Conservation (phyloP, 2,797 vertebrate species). For the Danio choprae region DNA sequence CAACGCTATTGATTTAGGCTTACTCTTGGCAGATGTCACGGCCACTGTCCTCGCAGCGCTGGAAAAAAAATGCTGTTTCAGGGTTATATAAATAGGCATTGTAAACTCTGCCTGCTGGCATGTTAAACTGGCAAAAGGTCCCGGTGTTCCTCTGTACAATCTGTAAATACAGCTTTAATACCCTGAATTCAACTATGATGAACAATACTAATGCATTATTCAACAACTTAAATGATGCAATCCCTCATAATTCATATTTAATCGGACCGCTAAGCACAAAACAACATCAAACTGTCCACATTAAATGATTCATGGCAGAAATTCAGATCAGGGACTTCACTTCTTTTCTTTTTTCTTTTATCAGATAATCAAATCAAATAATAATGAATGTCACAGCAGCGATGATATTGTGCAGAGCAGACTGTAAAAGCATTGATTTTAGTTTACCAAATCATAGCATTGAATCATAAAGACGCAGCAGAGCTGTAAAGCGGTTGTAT, state of each 20-base stretch:
- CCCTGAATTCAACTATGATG: neutral
- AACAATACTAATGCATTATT: conserved; percentile 31
- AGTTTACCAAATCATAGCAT: neutral
- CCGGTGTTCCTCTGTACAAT: neutral
- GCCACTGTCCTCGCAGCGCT: conserved; percentile 5
- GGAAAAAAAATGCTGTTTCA: conserved; percentile 18
- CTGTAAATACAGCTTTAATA: neutral
- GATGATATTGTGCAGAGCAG: neutral
- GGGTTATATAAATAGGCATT: conserved; percentile 4
- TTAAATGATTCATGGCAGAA: conserved; percentile 3
- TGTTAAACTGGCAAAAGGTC: conserved; percentile 1
- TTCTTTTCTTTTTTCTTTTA: neutral
- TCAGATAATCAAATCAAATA: neutral
- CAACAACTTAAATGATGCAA: conserved; percentile 65
- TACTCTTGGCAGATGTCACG: conserved; percentile 2
- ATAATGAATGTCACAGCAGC: neutral
- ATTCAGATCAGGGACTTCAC: neutral
- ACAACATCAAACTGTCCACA: conserved; percentile 36
- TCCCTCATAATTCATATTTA: conserved; percentile 66
- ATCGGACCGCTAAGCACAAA: conserved; percentile 4
- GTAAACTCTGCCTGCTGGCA: conserved; percentile 10
- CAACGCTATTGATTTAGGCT: neutral
- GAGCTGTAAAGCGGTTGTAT: conserved; percentile 7
- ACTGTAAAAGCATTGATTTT: neutral
- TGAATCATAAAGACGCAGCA: neutral